These are phyloP conservation scores for Lithophane semibrunnea DNA, from an alignment of 2,888 invertebrate species.

Conservation along the genomic window DNA sequence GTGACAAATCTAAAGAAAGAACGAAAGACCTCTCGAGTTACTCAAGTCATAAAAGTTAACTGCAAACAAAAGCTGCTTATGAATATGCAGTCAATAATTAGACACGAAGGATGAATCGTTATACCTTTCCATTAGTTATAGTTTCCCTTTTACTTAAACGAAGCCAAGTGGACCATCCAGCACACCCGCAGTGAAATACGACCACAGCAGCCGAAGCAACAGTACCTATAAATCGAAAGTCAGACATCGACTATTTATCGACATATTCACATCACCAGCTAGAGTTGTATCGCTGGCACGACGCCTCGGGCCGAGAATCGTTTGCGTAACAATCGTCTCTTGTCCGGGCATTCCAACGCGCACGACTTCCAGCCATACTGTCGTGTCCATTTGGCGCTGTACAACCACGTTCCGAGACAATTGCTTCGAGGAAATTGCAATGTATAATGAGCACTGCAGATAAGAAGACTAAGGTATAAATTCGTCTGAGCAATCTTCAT, in stretches of 20 bases:
- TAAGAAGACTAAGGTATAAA: constrained; percentile 23
- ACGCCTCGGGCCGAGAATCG: constrained; percentile 65
- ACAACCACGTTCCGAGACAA: constrained; percentile 63
- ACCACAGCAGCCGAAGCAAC: constrained; percentile 52
- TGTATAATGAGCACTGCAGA: constrained; percentile 37
- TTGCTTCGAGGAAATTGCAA: constrained; percentile 48
- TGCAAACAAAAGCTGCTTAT: constrained; percentile 13
- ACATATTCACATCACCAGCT: constrained; percentile 73
- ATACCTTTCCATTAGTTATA: constrained; percentile 14
- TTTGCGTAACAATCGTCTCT: constrained; percentile 70
- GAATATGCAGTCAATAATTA: constrained; percentile 23
- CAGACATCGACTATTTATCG: constrained; percentile 70
- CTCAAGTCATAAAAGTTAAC: not conserved
- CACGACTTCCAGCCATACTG: constrained; percentile 68
- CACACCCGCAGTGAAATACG: constrained; percentile 61
- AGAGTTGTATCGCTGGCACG: constrained; percentile 60
- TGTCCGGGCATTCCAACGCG: constrained; percentile 66
- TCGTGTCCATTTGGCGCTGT: constrained; percentile 65
- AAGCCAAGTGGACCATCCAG: constrained; percentile 24
- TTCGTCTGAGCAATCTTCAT: constrained; percentile 32
- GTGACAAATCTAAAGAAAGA: not conserved
- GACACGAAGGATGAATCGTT: not conserved
- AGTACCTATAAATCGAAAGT: constrained; percentile 69
- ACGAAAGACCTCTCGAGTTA: not conserved
- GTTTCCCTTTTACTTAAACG: constrained; percentile 29